Base-by-base conservation (phyloP, 2,888 invertebrate species). In the Notodonta dromedarius region DNA sequence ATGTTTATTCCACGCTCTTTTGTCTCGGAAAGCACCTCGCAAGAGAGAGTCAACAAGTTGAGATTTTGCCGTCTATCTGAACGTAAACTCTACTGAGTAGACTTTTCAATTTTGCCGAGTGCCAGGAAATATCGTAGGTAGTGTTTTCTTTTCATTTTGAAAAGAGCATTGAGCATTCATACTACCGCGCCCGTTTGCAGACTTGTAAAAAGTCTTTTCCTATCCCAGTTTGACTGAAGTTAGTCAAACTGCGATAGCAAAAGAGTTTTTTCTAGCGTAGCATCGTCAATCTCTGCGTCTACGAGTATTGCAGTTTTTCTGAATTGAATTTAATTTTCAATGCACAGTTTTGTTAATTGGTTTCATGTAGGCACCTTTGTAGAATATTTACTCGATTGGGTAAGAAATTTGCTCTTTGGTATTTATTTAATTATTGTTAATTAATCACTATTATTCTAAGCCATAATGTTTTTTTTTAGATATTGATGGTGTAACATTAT, bases 71-170 rank as follows among this genome's bases (percentile, higher is more conserved):
- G 78, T 76, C 72, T 71, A 78, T 78, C 80, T 80, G 78, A 83
- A 75, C 83, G 80, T 79, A 82, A 84, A 79, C 80, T 79, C 74
- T 74, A 78, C 80, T 77, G 73, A 85, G 86, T 87, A 83, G 84
- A 85, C 86, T 86, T 87, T 88, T 86, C 86, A 87, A 88, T 88
- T 88, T 88, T 83, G 80, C 82, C 86, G 83, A 89, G 88, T 88
- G 87, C 85, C 79, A 76, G 77, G 74, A 79, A 80, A 35, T 78
- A 74, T 71, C 72, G 77, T 74, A 77, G 75, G 84, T 42, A 42
- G 42, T 42, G 83, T 86, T 87, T 85, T 85, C 85, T 84, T 87
- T 87, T 86, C 84, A 86, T 87, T 83, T 80, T 62, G 72, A 83
- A 87, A 86, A 86, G 85, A 83, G 85, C 84, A 84, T 82, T 82